Evolutionary conservation across 2,888 invertebrate genomes (phyloP).

Genomic region (Synergus umbraculus): DNA sequence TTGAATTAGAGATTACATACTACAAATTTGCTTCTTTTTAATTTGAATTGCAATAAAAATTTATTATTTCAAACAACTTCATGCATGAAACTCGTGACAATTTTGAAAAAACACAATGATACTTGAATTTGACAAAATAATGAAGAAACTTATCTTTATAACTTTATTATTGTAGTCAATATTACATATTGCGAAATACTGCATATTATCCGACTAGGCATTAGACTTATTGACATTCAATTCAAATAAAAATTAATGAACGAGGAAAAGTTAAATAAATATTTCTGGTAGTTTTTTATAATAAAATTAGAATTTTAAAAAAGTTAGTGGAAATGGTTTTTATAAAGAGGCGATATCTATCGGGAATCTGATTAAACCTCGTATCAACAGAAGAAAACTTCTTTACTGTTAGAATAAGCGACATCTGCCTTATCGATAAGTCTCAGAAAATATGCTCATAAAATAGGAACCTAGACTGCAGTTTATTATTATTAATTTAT

Average conservation of each 20-base stretch:
- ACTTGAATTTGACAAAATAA: background rate
- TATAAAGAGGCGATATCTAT: slow-evolving; percentile 9
- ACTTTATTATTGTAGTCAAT: background rate
- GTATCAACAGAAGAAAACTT: background rate
- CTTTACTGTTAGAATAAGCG: background rate
- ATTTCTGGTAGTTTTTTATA: too few species aligned
- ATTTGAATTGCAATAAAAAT: background rate
- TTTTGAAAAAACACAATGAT: background rate
- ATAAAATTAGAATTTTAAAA: too few species aligned
- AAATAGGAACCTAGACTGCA: background rate
- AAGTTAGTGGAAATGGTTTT: background rate
- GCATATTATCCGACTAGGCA: background rate
- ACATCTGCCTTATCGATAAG: slow-evolving; percentile 14
- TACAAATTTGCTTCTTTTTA: background rate
- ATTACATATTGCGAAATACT: background rate
- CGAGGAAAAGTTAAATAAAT: background rate
- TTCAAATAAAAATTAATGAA: background rate
- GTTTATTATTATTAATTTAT: background rate
- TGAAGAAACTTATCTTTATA: background rate
- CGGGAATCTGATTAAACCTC: background rate
- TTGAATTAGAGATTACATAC: background rate
- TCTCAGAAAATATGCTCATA: background rate
- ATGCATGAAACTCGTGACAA: background rate
- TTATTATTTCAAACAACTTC: background rate
- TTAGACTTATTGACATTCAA: background rate